Conservation (phyloP, 2,888 invertebrate genomes). For the Megalurothrips usitatus region DNA sequence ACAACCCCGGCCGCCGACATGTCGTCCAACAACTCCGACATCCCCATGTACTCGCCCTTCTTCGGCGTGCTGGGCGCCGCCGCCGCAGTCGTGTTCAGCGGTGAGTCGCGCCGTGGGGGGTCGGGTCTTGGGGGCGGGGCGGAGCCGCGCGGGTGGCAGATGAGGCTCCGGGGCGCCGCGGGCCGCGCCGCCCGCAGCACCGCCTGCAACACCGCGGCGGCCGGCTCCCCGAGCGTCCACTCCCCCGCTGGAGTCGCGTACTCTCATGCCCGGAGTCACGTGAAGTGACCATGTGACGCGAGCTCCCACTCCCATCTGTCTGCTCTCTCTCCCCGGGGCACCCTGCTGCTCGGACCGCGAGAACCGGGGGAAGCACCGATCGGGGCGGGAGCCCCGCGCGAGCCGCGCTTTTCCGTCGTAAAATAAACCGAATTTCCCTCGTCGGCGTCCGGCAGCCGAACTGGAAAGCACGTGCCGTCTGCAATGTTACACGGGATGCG, state of each 20-base stretch:
- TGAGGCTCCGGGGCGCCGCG: not conserved
- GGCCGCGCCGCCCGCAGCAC: not conserved
- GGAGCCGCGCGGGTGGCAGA: not conserved
- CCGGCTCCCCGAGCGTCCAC: not conserved
- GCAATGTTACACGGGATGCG: too few species aligned
- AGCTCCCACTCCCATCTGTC: too few species aligned
- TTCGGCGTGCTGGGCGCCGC: constrained; percentile 99
- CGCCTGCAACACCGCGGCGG: not conserved
- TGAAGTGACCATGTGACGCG: too few species aligned
- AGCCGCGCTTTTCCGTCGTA: too few species aligned
- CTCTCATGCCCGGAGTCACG: not conserved
- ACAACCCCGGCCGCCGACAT: not conserved
- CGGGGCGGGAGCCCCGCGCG: too few species aligned
- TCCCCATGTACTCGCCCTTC: constrained; percentile 93
- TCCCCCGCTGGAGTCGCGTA: not conserved
- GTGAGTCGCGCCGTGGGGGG: constrained; percentile 59
- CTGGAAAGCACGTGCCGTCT: too few species aligned
- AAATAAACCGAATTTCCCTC: too few species aligned
- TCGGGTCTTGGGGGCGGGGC: not conserved
- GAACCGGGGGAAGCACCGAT: too few species aligned
- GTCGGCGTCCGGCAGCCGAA: too few species aligned
- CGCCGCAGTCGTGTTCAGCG: constrained; percentile 97
- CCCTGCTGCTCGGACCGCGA: too few species aligned
- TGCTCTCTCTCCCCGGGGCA: too few species aligned
- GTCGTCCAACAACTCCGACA: constrained; percentile 42